A percentile compares a stretch with the other conserved stretches of the same genome.
phyloP scores from a whole-genome alignment of 2,797 vertebrate species.

The Decapterus maruadsi region DNA sequence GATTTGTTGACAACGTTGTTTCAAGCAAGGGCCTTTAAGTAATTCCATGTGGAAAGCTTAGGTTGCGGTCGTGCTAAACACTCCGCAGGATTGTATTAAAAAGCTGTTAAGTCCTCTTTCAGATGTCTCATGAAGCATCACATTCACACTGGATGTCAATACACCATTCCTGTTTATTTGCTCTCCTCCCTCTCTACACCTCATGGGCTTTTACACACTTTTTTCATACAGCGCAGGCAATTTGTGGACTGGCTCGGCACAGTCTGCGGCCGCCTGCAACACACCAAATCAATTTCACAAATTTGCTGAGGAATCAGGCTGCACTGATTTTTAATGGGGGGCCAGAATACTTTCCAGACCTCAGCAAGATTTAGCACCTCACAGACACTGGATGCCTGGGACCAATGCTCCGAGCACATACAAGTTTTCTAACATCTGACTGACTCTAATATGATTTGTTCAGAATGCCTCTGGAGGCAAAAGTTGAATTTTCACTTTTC shows the following conservation, averaged over 20 bases:
- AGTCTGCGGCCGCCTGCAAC: conserved; percentile 60
- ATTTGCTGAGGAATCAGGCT: conserved; percentile 50
- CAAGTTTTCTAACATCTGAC: conserved; percentile 1
- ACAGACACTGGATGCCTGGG: conserved; percentile 23
- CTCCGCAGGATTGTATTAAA: conserved; percentile 4
- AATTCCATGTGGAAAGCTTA: conserved; percentile 13
- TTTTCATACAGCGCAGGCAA: conserved; percentile 27
- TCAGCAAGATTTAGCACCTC: conserved; percentile 48
- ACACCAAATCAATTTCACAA: conserved; percentile 53
- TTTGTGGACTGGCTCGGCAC: conserved; percentile 40
- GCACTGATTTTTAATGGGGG: conserved; percentile 38
- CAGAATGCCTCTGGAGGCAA: neutral
- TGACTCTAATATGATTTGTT: neutral
- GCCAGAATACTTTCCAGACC: conserved; percentile 57
- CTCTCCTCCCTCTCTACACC: conserved; percentile 44
- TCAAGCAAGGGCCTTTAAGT: conserved; percentile 26
- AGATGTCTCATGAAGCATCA: conserved; percentile 26
- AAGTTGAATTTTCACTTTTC: neutral
- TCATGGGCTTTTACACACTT: conserved; percentile 35
- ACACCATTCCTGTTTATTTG: conserved; percentile 20
- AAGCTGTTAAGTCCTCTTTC: conserved; percentile 25
- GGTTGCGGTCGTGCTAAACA: conserved; percentile 17
- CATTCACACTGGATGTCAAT: conserved; percentile 38
- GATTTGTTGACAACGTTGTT: conserved; percentile 5
- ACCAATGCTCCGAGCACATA: neutral